These are phyloP conservation scores for Chrysochloris asiatica DNA, from an alignment of 2,113 vertebrate genomes.

Conservation along the genomic window DNA sequence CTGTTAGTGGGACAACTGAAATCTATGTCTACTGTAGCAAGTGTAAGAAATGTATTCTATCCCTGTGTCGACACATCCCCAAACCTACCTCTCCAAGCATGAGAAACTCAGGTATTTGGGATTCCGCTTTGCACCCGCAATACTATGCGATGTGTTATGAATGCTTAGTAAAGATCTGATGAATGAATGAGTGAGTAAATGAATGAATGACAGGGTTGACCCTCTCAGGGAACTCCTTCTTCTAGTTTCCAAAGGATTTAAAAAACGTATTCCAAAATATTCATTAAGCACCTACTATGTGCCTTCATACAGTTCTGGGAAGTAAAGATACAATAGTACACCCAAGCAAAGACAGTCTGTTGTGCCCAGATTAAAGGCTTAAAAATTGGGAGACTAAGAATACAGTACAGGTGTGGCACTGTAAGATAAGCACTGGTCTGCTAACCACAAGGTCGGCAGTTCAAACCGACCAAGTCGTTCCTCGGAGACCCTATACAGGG, in stretches of 20 bases:
- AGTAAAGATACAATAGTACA: not conserved
- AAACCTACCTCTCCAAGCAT: not conserved
- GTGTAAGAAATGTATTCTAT: not conserved
- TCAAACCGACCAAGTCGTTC: too few relatives aligned
- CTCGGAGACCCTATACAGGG: too few relatives aligned
- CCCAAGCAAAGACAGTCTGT: not conserved
- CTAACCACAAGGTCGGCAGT: too few relatives aligned
- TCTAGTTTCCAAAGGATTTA: not conserved
- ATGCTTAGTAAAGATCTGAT: not conserved
- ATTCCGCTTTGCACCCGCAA: not conserved
- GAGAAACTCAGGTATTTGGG: not conserved
- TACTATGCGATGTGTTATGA: not conserved
- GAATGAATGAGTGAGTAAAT: constrained; percentile 1
- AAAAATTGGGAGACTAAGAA: not conserved
- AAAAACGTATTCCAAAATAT: not conserved
- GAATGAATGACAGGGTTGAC: not conserved
- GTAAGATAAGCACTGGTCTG: too few relatives aligned
- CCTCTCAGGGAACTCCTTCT: not conserved
- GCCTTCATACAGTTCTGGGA: not conserved
- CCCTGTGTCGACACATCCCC: not conserved
- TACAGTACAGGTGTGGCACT: too few relatives aligned
- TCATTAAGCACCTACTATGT: not conserved
- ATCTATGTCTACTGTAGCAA: not conserved
- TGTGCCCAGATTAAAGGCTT: not conserved
- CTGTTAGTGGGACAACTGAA: not conserved